Evolutionary conservation across 2,888 invertebrate genomes (phyloP).

Genomic region (Idaea straminata): DNA sequence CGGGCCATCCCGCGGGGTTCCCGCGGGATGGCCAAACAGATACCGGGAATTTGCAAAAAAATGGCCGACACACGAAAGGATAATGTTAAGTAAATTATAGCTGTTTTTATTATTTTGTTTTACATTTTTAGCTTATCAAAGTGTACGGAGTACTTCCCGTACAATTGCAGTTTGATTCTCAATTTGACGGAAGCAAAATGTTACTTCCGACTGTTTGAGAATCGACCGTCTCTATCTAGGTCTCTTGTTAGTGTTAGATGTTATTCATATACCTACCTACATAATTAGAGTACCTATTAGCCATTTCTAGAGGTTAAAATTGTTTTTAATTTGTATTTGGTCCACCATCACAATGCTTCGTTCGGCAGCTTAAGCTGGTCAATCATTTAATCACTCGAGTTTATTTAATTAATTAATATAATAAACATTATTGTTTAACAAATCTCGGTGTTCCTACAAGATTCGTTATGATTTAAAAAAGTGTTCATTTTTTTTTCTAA

Average conservation of each 20-base stretch:
- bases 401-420: background rate
- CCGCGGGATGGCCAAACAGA: too few species aligned
- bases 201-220: background rate
- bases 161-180: conserved; percentile 40
- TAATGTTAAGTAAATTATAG: conserved; percentile 78
- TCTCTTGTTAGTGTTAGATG: conserved; percentile 57
- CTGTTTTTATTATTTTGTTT: conserved; percentile 74
- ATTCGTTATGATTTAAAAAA: background rate
- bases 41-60: too few species aligned
- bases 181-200: conserved; percentile 5
- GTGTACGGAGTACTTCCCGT: conserved; percentile 7
- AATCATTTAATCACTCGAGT: conserved; percentile 10
- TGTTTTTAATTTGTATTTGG: conserved; percentile 54
- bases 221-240: conserved; percentile 42
- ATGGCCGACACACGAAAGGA: too few species aligned
- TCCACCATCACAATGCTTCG: conserved; percentile 43
- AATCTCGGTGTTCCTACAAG: background rate
- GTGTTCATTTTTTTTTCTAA: background rate
- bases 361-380: conserved; percentile 39
- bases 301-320: conserved; percentile 60
- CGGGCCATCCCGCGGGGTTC: too few species aligned
- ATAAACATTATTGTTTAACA: background rate
- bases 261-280: conserved; percentile 40
- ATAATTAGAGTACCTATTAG: conserved; percentile 54
- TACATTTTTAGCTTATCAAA: conserved; percentile 55